Percentiles rank a stretch among this genome's conserved stretches.
Evolutionary conservation across 2,888 invertebrate species (phyloP).

Genomic region (Eurytoma californica): DNA sequence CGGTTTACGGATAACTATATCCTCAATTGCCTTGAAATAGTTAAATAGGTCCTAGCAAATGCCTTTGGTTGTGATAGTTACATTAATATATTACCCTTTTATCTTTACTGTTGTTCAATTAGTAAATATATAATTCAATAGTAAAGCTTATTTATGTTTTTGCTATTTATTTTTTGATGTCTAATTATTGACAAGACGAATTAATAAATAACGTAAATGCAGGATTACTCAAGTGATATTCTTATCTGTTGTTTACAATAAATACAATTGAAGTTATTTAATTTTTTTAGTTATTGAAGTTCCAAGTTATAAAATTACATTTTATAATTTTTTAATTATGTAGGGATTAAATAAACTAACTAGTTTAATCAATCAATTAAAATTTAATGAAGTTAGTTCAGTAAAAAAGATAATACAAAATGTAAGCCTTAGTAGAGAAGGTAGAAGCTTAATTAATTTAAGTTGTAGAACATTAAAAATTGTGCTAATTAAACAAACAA

Average conservation of each 20-base stretch:
- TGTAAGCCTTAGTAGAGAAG: background rate
- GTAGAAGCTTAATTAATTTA: slow-evolving; percentile 3
- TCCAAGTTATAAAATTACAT: slow-evolving; percentile 2
- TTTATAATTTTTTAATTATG: slow-evolving; percentile 6
- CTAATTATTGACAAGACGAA: too few relatives aligned
- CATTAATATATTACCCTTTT: background rate
- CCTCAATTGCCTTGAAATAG: background rate
- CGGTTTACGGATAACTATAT: slow-evolving; percentile 1
- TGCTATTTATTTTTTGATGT: background rate
- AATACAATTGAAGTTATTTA: background rate
- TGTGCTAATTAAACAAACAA: too few relatives aligned
- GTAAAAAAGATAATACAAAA: background rate
- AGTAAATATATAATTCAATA: background rate
- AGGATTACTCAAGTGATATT: background rate
- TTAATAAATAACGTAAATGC: too few relatives aligned
- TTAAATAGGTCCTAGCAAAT: background rate
- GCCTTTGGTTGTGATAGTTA: slow-evolving; percentile 1
- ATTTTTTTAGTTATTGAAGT: background rate
- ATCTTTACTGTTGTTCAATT: background rate
- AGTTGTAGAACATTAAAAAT: too few relatives aligned
- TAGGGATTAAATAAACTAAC: background rate
- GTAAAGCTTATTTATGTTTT: background rate
- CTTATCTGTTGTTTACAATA: background rate
- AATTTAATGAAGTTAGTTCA: background rate
- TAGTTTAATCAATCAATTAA: slow-evolving; percentile 1